A percentile compares a stretch with the other conserved stretches of the same genome.
phyloP scores from a whole-genome alignment of 30 jellyfish, hydroid and myxozoan genomes.

The Aurelia aurita complex sp. Pacific region DNA sequence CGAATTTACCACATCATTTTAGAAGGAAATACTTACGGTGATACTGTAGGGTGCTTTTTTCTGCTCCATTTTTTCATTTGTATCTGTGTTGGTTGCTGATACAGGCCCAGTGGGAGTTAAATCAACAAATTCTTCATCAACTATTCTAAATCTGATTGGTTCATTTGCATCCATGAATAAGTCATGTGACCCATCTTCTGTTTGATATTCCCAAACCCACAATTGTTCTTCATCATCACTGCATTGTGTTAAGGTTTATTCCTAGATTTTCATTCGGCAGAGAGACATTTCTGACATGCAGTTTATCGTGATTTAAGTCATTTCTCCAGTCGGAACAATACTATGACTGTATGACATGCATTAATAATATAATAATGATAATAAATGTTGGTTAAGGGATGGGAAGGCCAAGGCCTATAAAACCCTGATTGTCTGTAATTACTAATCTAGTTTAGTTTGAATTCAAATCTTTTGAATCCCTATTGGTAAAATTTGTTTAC shows the following conservation, averaged over 20 bases:
- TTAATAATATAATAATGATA: no score
- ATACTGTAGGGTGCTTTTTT: slow-evolving; percentile 89
- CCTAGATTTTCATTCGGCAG: no score
- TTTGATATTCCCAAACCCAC: slow-evolving; percentile 98
- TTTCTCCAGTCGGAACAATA: no score
- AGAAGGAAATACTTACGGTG: slow-evolving; percentile 54
- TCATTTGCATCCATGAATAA: slow-evolving; percentile 95
- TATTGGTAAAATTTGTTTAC: no score
- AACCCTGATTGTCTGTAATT: no score
- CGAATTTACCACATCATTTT: background rate
- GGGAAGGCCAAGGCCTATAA: no score
- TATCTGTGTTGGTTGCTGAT: slow-evolving; percentile 61
- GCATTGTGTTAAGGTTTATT: background rate
- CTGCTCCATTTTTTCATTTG: slow-evolving; percentile 56
- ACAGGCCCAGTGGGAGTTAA: slow-evolving; percentile 96
- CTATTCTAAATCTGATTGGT: slow-evolving; percentile 87
- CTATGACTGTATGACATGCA: no score
- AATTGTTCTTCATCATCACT: slow-evolving; percentile 95
- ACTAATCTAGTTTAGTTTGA: no score
- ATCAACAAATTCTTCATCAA: slow-evolving; percentile 96
- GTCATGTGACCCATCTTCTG: slow-evolving; percentile 98
- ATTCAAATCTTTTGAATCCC: no score
- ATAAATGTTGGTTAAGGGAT: no score
- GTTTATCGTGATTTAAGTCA: no score
- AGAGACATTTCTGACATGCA: no score